phyloP scores from a whole-genome alignment of 2,888 invertebrate species.

The Ceriagrion tenellum region DNA sequence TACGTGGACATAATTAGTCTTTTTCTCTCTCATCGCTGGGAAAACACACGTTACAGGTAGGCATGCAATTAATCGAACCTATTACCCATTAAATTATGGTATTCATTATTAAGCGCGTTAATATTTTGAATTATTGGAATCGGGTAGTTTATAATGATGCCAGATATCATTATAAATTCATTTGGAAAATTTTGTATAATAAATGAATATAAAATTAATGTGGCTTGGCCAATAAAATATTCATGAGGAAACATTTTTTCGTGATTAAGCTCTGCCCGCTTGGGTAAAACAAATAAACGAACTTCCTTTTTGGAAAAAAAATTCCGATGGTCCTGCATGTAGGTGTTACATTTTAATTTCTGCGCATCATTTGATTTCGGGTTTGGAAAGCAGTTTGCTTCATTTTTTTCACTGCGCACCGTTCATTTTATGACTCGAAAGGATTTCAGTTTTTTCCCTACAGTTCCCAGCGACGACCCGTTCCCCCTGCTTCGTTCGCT shows the following conservation, averaged over 20 bases:
- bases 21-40: neutral
- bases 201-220: neutral
- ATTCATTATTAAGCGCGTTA: neutral
- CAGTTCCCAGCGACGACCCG: neutral
- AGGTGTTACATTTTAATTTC: neutral
- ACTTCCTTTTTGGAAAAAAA: neutral
- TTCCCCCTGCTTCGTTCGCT: neutral
- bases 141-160: neutral
- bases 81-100: neutral
- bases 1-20: neutral
- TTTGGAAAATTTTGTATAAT: neutral
- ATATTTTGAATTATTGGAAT: neutral
- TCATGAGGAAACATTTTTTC: neutral
- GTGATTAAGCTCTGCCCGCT: neutral
- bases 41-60: neutral
- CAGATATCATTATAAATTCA: slow-evolving; percentile 1
- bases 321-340: neutral
- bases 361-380: neutral
- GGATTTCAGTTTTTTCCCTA: neutral
- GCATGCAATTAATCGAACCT: neutral
- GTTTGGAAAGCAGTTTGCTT: slow-evolving; percentile 22
- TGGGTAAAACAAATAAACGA: neutral
- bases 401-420: neutral
- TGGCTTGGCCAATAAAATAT: neutral
- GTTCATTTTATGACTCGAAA: neutral